Conservation (phyloP, 2,888 invertebrate species). For the Patella pellucida region DNA sequence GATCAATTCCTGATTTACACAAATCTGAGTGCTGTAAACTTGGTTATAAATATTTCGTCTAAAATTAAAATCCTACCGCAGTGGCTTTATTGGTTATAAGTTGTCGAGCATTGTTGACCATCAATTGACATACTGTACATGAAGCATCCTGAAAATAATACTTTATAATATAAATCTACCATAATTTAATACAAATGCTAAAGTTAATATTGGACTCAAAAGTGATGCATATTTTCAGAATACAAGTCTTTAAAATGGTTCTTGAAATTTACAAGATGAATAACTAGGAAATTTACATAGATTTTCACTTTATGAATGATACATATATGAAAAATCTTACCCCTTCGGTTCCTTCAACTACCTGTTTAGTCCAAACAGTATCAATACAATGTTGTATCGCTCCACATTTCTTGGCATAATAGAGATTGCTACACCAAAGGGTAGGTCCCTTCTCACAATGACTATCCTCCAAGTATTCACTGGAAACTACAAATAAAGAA, state of each 20-base stretch:
- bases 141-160: neutral
- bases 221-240: too few species aligned
- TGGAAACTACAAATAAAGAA: neutral
- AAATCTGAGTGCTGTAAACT: too few species aligned
- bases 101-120: neutral
- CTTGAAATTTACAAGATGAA: too few species aligned
- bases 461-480: neutral
- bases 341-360: neutral
- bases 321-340: too few species aligned
- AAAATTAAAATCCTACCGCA: neutral
- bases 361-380: constrained; percentile 2
- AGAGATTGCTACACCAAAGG: constrained; percentile 56
- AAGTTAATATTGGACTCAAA: too few species aligned
- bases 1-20: too few species aligned
- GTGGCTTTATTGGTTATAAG: neutral
- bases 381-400: constrained; percentile 27
- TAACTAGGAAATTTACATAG: too few species aligned
- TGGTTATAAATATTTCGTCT: too few species aligned
- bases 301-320: too few species aligned
- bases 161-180: neutral
- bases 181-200: too few species aligned
- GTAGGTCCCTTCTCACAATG: constrained; percentile 44
- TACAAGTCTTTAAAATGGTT: too few species aligned
- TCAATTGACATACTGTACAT: constrained; percentile 2
- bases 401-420: constrained; percentile 55